Evolutionary conservation across 2,888 invertebrate species (phyloP), one percentile per base, ranked within the genome.

Genomic region (Synanthedon andrenaeformis): DNA sequence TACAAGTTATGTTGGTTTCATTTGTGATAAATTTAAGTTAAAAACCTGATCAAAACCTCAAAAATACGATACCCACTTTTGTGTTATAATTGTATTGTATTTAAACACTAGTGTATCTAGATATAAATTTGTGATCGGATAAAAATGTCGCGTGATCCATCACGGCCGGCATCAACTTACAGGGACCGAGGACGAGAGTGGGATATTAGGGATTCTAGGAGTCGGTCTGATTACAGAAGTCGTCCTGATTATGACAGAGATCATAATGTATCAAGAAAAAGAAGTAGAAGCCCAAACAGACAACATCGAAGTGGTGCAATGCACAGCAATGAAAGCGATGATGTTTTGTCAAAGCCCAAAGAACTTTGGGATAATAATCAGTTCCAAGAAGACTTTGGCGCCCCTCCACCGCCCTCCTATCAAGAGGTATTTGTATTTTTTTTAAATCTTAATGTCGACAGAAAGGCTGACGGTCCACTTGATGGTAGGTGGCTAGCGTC

Each of bases 281-380:
- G 79, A 3, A 82, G 80, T 60, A 72, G 76, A 13, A 77, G 78
- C 53, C 72, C 79, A 14, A 59, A 59, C 2, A 66, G 70, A 14
- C 66, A 76, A 57, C 73, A 68, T 1, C 64, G 74, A n/a, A 76
- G 81, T 57, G 74, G 82, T 5, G 74, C 85, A 0, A 85, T 84
- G 0, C 67, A 78, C 3, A 81, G 79, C 57, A 67, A 59, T 51
- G 83, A 84, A 3, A 85, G 85, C 45, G 86, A 85, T 12, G 85
- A 84, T 53, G 84, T 86, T 56, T 62, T 85, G 10, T 85, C 86
- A 0, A 83, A 84, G 49, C 84, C 84, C 0, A 84, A 78, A 57
- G 86, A 87, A 52, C 58, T 85, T 49, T 87, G 86, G 86, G 86
- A 86, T 49, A 79, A 61, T 51, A 79, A 61, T 51, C 82, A 79